Percentiles rank a stretch among this genome's conserved stretches.
Conservation (phyloP, 2,888 invertebrate species). For the Molorchus minor region DNA sequence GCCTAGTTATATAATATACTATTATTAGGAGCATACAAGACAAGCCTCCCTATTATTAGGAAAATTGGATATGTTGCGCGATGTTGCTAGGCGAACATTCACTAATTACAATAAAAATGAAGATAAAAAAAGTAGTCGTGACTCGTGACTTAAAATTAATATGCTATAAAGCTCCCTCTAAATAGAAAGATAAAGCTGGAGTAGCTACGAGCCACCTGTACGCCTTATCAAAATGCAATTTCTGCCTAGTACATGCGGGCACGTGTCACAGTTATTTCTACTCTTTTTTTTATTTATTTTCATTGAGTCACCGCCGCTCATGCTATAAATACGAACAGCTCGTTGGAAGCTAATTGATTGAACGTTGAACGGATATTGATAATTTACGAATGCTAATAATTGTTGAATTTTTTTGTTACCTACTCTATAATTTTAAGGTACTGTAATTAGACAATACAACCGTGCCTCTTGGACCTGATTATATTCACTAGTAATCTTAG, state of each 20-base stretch:
- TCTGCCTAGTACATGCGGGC: constrained; percentile 45
- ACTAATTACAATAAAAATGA: constrained; percentile 16
- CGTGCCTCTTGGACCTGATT: no score
- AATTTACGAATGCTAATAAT: neutral
- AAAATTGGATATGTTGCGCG: constrained; percentile 4
- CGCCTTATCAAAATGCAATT: constrained; percentile 46
- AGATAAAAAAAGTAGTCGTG: constrained; percentile 25
- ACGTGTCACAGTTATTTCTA: constrained; percentile 47
- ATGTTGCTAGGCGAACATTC: constrained; percentile 14
- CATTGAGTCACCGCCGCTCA: constrained; percentile 29
- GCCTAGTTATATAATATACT: no score
- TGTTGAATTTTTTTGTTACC: no score
- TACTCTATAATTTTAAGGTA: no score
- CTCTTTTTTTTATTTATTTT: constrained; percentile 37
- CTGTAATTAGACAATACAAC: no score
- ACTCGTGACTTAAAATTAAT: constrained; percentile 34
- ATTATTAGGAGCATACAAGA: no score
- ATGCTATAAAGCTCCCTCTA: constrained; percentile 31
- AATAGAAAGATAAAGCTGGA: constrained; percentile 32
- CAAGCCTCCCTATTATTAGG: neutral
- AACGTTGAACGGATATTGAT: neutral
- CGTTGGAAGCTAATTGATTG: neutral
- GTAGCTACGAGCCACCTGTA: constrained; percentile 31
- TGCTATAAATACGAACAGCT: constrained; percentile 24
- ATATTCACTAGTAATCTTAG: no score